These are phyloP conservation scores for Scaptomyza hsui DNA, from an alignment of 1,140 invertebrate genomes.

Conservation along the genomic window DNA sequence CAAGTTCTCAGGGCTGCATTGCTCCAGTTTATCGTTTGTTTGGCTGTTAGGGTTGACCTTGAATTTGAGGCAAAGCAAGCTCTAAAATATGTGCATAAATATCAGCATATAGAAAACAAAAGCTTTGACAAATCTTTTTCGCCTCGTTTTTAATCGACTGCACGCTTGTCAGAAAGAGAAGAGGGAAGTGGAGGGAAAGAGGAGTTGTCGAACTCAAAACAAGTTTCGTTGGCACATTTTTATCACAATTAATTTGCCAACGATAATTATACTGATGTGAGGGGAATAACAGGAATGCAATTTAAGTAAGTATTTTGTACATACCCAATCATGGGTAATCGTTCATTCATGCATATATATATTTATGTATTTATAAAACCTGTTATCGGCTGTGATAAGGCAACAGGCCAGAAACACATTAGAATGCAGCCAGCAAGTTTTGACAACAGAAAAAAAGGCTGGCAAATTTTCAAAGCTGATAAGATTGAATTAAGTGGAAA, in stretches of 20 bases:
- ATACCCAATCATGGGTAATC: slow-evolving; percentile 31
- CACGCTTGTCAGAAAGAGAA: background rate
- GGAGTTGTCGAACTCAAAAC: slow-evolving; percentile 60
- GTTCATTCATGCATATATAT: slow-evolving; percentile 23
- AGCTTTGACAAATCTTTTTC: slow-evolving; percentile 33
- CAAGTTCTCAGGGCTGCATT: slow-evolving; percentile 21
- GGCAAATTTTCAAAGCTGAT: slow-evolving; percentile 21
- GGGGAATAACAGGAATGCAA: background rate
- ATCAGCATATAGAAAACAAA: slow-evolving; percentile 29
- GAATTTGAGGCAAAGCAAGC: slow-evolving; percentile 17
- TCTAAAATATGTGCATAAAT: slow-evolving; percentile 20
- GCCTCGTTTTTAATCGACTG: slow-evolving; percentile 7
- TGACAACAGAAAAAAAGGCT: background rate
- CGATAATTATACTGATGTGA: background rate
- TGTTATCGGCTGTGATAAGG: slow-evolving; percentile 34
- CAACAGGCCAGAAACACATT: slow-evolving; percentile 13
- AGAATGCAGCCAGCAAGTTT: slow-evolving; percentile 18
- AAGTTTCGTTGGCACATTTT: slow-evolving; percentile 49
- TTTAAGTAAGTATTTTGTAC: slow-evolving; percentile 5
- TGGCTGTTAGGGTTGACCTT: slow-evolving; percentile 24
- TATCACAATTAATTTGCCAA: slow-evolving; percentile 33
- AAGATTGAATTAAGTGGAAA: slow-evolving; percentile 32
- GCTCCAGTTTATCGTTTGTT: slow-evolving; percentile 16
- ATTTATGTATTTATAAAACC: slow-evolving; percentile 7
- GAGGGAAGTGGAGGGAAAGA: background rate